Conservation (phyloP, 2,888 invertebrate species). For the Melinaea menophilus region DNA sequence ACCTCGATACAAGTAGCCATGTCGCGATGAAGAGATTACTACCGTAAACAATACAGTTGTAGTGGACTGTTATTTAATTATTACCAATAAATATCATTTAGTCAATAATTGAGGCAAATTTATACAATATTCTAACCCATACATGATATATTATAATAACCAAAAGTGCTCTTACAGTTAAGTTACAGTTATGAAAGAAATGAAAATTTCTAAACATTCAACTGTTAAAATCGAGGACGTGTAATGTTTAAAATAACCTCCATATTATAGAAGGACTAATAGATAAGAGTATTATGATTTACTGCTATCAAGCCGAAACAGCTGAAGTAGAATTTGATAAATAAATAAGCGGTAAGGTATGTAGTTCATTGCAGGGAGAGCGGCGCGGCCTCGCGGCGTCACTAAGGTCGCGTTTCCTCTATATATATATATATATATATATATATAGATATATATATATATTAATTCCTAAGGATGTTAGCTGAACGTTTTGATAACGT, state of each 20-base stretch:
- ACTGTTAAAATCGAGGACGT: no score
- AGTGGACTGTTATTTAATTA: slow-evolving; percentile 26
- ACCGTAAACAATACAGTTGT: slow-evolving; percentile 30
- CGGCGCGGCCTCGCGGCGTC: slow-evolving; percentile 61
- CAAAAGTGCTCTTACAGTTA: no score
- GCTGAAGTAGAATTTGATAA: slow-evolving; percentile 22
- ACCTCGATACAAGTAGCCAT: slow-evolving; percentile 22
- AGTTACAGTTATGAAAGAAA: no score
- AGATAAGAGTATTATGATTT: not conserved
- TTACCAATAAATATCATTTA: slow-evolving; percentile 16
- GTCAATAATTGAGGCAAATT: no score
- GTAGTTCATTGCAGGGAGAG: slow-evolving; percentile 49
- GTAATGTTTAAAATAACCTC: no score
- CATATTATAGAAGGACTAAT: no score
- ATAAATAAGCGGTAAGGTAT: slow-evolving; percentile 23
- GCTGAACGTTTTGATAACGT: slow-evolving; percentile 16
- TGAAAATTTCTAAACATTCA: no score
- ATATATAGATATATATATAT: no score
- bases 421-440: not conserved
- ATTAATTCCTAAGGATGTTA: not conserved
- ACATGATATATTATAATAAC: no score
- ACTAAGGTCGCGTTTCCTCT: slow-evolving; percentile 67
- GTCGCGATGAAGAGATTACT: slow-evolving; percentile 32
- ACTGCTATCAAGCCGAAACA: slow-evolving; percentile 18
- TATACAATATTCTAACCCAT: no score